phyloP scores from a whole-genome alignment of 2,797 vertebrate species.

The Enteromius viviparus region DNA sequence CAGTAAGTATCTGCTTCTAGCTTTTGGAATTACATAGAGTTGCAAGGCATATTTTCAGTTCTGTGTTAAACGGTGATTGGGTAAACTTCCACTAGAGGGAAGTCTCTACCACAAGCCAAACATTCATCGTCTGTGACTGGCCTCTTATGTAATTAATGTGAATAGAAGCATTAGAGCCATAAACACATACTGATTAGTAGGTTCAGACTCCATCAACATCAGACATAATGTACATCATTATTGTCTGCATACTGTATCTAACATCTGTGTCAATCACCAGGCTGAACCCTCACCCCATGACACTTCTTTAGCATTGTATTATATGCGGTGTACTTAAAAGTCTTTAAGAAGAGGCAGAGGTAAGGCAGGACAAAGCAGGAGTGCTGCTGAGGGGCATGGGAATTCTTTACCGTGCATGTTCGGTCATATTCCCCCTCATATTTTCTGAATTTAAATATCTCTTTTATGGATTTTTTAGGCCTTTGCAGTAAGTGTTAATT shows the following conservation, averaged over 20 bases:
- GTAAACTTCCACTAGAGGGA: background rate
- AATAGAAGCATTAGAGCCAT: background rate
- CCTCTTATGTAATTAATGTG: background rate
- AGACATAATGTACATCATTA: background rate
- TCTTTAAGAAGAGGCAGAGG: conserved; percentile 89
- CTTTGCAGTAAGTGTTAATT: background rate
- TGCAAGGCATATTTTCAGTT: background rate
- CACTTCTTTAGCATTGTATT: conserved; percentile 90
- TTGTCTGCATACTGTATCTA: background rate
- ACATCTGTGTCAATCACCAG: conserved; percentile 70
- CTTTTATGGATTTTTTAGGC: conserved; percentile 65
- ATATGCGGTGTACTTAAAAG: conserved; percentile 89
- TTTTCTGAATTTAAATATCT: conserved; percentile 92
- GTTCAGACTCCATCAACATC: conserved; percentile 55
- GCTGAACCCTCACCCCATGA: conserved; percentile 85
- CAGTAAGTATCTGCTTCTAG: conserved; percentile 75
- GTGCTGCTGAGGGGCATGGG: conserved; percentile 83
- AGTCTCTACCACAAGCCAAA: background rate
- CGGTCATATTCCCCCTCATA: conserved; percentile 91
- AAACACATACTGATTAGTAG: conserved; percentile 66
- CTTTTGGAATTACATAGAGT: background rate
- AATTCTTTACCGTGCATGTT: conserved; percentile 88
- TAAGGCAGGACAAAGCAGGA: conserved; percentile 87
- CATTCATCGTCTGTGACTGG: background rate
- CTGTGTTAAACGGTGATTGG: background rate